Evolutionary conservation across 2,888 invertebrate genomes (phyloP), one percentile per base, ranked within the genome.

Genomic region (Drosophila pseudotalamancana): DNA sequence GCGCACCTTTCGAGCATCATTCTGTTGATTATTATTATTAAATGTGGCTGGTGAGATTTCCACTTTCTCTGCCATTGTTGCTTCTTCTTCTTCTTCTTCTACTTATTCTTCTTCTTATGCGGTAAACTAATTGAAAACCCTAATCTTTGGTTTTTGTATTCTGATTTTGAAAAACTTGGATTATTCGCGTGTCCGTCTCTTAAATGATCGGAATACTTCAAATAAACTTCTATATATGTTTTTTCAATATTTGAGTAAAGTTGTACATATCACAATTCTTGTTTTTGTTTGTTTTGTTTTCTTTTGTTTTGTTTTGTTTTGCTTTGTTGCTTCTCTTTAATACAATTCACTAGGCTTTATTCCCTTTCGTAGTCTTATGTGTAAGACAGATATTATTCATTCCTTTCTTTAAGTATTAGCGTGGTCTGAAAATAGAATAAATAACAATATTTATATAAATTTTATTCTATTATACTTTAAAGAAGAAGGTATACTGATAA

Each of bases 1-100:
- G 32, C 89, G 89, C 70, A 89, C 70, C 70, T 89, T 90, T 27
- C 88, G 87, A 39, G 79, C 80, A 70, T 89, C 89, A 37, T 86
- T 89, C 60, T 86, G 89, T 66, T 85, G 85, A 59, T 77, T 63
- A 29, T 60, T 74, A 55, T 63, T 76, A 72, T 72, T 79, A 57
- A 72, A 79, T 77, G 53, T 77, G 67, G 64, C 72, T 57, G 81
- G 78, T 34, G 79, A 68, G 72, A 90, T 89, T 72, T 90, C 91
- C 31, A 90, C 74, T 84, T 91, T 89, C 55, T 91, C 91, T 37
- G 91, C 91, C 91, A 91, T 91, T 77, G 45, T 55, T 59, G 34
- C 37, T 75, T 50, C 25, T 59, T 9, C 19, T 48, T 14, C 16
- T 25, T 16, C 3, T 6, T 8, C 11, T 29, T 8, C 8, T 40